Percentiles rank a stretch among this genome's conserved stretches.
phyloP scores from a whole-genome alignment of 2,888 invertebrate species.

The Caenorhabditis wallacei region DNA sequence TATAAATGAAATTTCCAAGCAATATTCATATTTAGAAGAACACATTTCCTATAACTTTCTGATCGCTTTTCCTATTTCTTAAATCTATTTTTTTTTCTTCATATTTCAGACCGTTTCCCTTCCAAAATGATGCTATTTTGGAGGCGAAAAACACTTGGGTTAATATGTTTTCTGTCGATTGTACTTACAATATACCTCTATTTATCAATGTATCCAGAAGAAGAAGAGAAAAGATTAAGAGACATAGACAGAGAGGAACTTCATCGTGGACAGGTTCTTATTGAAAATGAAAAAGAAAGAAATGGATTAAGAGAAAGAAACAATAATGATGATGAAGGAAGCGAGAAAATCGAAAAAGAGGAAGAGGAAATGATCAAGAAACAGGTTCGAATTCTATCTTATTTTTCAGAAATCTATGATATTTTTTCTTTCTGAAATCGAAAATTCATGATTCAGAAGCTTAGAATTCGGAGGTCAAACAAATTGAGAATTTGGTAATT shows the following conservation, averaged over 20 bases:
- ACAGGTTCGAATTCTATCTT: slow-evolving; percentile 34
- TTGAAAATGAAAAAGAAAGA: neutral
- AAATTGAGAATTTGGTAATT: too few relatives aligned
- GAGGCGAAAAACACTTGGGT: slow-evolving; percentile 40
- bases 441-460: too few relatives aligned
- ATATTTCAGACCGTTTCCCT: neutral
- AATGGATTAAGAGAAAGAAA: neutral
- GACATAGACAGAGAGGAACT: slow-evolving; percentile 10
- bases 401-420: too few relatives aligned
- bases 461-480: too few relatives aligned
- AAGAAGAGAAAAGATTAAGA: neutral
- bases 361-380: slow-evolving; percentile 22
- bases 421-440: too few relatives aligned
- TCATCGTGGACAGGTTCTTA: neutral
- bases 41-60: too few relatives aligned
- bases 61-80: neutral
- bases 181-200: slow-evolving; percentile 54
- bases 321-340: slow-evolving; percentile 15
- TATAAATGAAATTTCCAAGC: too few relatives aligned
- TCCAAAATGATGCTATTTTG: slow-evolving; percentile 37
- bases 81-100: neutral
- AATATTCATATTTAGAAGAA: too few relatives aligned
- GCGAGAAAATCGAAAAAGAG: slow-evolving; percentile 19
- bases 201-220: slow-evolving; percentile 57
- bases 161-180: slow-evolving; percentile 36